Evolutionary conservation across 2,888 invertebrate genomes (phyloP), one percentile per base, ranked within the genome.

Genomic region (Torymus auratus): DNA sequence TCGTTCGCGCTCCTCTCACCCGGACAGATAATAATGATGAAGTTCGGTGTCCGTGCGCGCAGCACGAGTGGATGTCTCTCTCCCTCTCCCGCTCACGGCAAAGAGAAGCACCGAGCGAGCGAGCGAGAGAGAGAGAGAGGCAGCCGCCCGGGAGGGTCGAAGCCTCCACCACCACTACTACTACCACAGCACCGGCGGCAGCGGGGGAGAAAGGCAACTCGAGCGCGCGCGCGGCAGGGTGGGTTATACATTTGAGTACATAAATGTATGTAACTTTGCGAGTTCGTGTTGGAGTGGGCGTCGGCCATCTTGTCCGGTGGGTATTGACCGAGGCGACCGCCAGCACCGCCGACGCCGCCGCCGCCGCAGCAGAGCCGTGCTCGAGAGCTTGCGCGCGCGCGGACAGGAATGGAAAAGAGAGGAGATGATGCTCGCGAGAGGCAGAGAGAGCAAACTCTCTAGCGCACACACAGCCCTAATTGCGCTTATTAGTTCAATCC

Each of bases 251-350:
- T 91, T 85, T 90, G 88, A 90, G 90, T 90, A 91, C 90, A 91
- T 90, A 91, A 91, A 91, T 91, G 91, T 90, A 90, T 90, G 90
- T 91, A 91, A 91, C 90, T 89, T 89, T 88, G 41, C 41, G 79
- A 58, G 76, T 50, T 70, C 72, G 79, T 72, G 82, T 81, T 81
- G 71, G 73, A 89, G 89, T 91, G 90, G 90, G 90, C 90, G 91
- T 90, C 91, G 89, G 91, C 91, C 91, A 91, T 91, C 91, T 91
- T 91, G 91, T 91, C 91, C 91, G 91, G 91, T 91, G 90, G 90
- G 91, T 91, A 91, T 91, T 91, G 91, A 91, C 91, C 91, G 91
- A 90, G 88, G 87, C 89, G 90, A 86, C 87, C 86, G 88, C 89
- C 89, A 80, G 81, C 81, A 80, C 41, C 74, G 78, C 61, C 41